These are phyloP conservation scores for Pelecanoides urinatrix DNA, from an alignment of 2,113 vertebrate species.

Conservation along the genomic window DNA sequence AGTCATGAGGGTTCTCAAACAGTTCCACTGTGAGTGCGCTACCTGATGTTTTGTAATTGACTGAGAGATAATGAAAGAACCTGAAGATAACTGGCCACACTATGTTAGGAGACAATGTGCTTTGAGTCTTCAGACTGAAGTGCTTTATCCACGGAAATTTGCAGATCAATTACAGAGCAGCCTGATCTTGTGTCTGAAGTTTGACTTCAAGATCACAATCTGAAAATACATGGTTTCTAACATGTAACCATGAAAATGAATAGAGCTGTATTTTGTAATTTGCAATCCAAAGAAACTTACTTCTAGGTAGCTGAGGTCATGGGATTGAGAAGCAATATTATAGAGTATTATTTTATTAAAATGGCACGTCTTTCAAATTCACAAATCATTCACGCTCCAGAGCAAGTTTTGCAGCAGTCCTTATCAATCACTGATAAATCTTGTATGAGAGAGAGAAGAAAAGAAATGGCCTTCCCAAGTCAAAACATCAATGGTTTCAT, in stretches of 20 bases:
- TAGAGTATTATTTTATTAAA: not conserved
- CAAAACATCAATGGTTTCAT: slow-evolving; percentile 17
- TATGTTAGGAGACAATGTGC: not conserved
- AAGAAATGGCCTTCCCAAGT: not conserved
- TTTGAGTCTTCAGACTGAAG: not conserved
- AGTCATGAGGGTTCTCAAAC: not conserved
- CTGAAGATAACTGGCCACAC: not conserved
- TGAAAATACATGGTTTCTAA: not conserved
- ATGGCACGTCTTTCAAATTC: not conserved
- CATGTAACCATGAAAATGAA: not conserved
- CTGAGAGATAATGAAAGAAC: not conserved
- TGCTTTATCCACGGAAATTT: not conserved
- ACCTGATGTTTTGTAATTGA: not conserved
- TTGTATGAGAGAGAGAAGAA: not conserved
- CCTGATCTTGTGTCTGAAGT: not conserved
- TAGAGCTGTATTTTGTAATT: not conserved
- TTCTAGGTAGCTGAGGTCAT: not conserved
- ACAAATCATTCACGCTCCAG: slow-evolving; percentile 1
- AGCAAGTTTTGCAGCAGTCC: slow-evolving; percentile 15
- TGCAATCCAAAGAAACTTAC: not conserved
- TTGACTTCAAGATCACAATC: not conserved
- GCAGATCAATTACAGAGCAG: not conserved
- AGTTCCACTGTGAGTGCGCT: not conserved
- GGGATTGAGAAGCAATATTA: not conserved
- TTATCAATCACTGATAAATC: not conserved